Base-by-base conservation (phyloP, 2,113 vertebrate species). In the Carassius gibelio region DNA sequence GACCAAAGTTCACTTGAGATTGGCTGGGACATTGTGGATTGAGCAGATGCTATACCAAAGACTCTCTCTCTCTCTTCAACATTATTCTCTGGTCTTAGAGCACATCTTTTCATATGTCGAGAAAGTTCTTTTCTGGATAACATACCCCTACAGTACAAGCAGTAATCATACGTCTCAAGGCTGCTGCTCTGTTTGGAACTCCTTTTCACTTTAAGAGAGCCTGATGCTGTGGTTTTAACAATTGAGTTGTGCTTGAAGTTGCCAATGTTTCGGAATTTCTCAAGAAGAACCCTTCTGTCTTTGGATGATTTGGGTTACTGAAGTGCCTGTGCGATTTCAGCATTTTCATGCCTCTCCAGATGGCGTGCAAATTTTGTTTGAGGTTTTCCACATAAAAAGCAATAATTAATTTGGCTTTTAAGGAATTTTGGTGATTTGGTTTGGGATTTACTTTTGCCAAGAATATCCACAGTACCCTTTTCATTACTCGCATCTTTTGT, bases 171-270 rank as follows among this genome's bases (percentile, higher is more conserved):
- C 26, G 26, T 26, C 26, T 26, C 26, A 26, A 26, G 21, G 76
- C 52, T 78, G 68, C 23, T 87, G 62, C 71, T 81, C 42, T 55
- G 52, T 84, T 84, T 87, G 15, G 86, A 81, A 38, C n/a, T 68
- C 30, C 72, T 86, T 82, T 86, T 86, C 14, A 86, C 85, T 86
- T 86, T 86, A 38, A 86, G 85, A 77, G 42, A 76, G 17, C 81
- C 85, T 59, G 81, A 68, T 30, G 79, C 85, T 36, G 45, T 86
- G 19, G 19, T 83, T 83, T 59, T 26, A 69, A 86, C 85, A 30
- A 36, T 42, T 34, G 85, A 55, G 34, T 86, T 86, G 30, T 83
- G 79, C 69, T 66, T 55, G 81, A 76, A 86, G 69, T 83, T 86
- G 36, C 85, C 85, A 50, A 59, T 50, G 61, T 86, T 86, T 26